Base-by-base conservation (phyloP, 2,888 invertebrate genomes). In the Ethmia dodecea region DNA sequence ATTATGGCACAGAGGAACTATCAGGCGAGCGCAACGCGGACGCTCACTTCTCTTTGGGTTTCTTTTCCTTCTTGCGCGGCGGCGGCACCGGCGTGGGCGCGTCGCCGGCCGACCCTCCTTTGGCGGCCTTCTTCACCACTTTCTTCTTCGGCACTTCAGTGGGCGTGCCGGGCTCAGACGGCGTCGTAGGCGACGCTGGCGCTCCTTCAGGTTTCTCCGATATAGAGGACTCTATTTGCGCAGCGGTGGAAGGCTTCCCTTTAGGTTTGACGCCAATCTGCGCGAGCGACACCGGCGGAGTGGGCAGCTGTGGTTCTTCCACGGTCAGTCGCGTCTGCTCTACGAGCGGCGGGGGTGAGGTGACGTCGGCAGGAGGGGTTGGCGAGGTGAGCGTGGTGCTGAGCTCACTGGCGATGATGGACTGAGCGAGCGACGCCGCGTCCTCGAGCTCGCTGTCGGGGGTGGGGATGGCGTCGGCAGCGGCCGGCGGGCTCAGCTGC, bases 51-150 rank as follows among this genome's bases (percentile, higher is more conserved):
- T 87, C 81, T 76, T 87, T 86, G 64, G 86, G 87, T 52, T 87
- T 87, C 71, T 87, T 87, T 65, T 84, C 86, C 69, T 87, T 87
- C 68, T 87, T 87, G 46, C 88, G 79, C 45, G 88, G 88, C 49
- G 88, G 88, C 47, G 88, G 87, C 34, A 87, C 86, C 25, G 88
- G 88, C 27, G 33, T 33, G 37, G 77, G 74, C 13, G 78, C 81
- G 28, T 58, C 72, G 40, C 62, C 13, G 42, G 59, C 45, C 35
- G 60, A 42, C 40, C 57, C 71, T 45, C 55, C 75, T 59, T 89
- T 89, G 14, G 80, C 75, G 32, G 78, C 75, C 50, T 88, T 89
- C 47, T 88, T 89, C 4, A 80, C 68, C 24, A 76, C 39, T 44
- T 81, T 83, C 51, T 81, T 79, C 50, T 77, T 79, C 25, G 79